phyloP scores from a whole-genome alignment of 2,113 vertebrate genomes.

The Phaetusa simplex region DNA sequence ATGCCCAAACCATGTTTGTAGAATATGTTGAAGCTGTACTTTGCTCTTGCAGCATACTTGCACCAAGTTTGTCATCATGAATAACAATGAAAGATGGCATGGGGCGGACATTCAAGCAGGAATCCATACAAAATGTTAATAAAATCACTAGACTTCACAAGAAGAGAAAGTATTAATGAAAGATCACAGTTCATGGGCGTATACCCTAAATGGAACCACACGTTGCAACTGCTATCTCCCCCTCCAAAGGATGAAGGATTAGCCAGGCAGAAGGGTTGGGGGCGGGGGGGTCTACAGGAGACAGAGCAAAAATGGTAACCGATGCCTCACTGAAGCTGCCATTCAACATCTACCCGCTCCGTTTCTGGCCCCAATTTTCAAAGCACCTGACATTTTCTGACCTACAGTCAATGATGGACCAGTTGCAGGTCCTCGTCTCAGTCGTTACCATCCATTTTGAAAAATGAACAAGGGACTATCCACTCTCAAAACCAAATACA shows the following conservation, averaged over 20 bases:
- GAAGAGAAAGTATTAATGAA: neutral
- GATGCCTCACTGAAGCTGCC: neutral
- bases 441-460: neutral
- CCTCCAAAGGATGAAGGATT: neutral
- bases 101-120: neutral
- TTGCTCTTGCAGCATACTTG: neutral
- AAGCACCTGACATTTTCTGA: neutral
- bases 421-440: neutral
- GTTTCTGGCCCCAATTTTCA: neutral
- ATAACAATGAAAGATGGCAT: neutral
- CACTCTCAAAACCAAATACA: neutral
- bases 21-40: neutral
- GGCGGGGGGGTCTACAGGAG: neutral
- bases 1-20: neutral
- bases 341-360: fast-evolving
- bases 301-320: neutral
- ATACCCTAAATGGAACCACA: neutral
- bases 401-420: neutral
- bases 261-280: neutral
- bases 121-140: neutral
- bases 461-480: neutral
- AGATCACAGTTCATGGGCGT: neutral
- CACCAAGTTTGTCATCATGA: neutral
- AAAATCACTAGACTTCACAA: neutral
- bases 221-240: neutral